Conservation (phyloP, 2,797 vertebrate genomes). For the Enteromius argenteus region DNA sequence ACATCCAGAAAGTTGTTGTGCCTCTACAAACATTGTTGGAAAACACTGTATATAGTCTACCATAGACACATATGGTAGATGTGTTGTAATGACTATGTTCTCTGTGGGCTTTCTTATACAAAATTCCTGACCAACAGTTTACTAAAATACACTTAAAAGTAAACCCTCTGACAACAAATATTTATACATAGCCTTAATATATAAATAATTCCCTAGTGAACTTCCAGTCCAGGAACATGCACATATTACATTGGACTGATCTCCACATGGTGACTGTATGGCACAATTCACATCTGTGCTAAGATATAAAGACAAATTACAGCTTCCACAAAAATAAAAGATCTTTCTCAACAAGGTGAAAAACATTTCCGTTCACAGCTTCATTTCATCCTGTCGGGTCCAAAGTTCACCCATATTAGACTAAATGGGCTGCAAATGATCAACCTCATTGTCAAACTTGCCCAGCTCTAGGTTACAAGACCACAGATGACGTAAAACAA, state of each 20-base stretch:
- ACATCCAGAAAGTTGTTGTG: background rate
- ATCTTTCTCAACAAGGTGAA: background rate
- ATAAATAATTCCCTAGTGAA: background rate
- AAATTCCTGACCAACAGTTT: background rate
- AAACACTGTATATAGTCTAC: background rate
- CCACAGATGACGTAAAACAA: slow-evolving; percentile 30
- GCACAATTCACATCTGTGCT: background rate
- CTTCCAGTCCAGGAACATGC: background rate
- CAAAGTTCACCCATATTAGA: slow-evolving; percentile 41
- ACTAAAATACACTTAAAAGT: background rate
- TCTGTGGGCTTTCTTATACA: background rate
- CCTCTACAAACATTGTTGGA: background rate
- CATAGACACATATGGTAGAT: background rate
- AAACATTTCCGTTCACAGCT: background rate
- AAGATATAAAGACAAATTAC: background rate
- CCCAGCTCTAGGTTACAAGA: slow-evolving; percentile 8
- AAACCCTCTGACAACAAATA: background rate
- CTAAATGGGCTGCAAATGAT: slow-evolving; percentile 52
- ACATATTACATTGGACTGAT: background rate
- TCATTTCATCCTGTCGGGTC: background rate
- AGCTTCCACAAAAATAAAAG: background rate
- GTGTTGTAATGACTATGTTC: background rate
- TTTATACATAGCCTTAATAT: background rate
- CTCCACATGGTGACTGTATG: background rate
- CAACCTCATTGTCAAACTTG: slow-evolving; percentile 22